Conservation (phyloP, 1,140 invertebrate species). For the Armadillidium nasatum region DNA sequence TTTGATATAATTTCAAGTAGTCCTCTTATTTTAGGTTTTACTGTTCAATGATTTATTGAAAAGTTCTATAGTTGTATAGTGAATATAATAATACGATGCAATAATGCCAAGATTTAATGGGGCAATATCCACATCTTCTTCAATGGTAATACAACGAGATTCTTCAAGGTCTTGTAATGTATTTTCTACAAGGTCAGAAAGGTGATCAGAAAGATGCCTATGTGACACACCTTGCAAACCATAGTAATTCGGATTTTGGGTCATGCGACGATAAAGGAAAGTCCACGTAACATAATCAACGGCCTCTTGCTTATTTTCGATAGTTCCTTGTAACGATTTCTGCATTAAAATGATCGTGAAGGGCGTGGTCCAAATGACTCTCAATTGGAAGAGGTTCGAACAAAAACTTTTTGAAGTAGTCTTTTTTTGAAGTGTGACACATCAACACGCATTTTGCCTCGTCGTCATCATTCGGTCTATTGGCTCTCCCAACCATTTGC, state of each 20-base stretch:
- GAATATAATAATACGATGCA: constrained; percentile 99
- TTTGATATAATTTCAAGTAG: constrained; percentile 96
- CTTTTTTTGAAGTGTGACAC: constrained; percentile 96
- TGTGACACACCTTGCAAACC: constrained; percentile 95
- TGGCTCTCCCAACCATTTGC: constrained; percentile 93
- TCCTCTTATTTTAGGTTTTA: constrained; percentile 96
- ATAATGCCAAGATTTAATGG: constrained; percentile 99
- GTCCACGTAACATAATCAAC: constrained; percentile 99
- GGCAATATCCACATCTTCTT: constrained; percentile 95
- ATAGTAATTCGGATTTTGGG: constrained; percentile 99
- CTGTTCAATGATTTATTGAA: constrained; percentile 94
- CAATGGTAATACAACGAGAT: constrained; percentile 95
- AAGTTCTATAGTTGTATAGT: constrained; percentile 97
- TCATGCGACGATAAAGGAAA: constrained; percentile 91
- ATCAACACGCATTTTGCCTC: constrained; percentile 94
- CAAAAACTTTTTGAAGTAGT: constrained; percentile 98
- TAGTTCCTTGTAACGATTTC: constrained; percentile 99
- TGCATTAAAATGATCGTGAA: constrained; percentile 99
- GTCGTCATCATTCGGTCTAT: constrained; percentile 82
- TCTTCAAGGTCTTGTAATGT: constrained; percentile 93
- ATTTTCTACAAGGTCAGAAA: constrained; percentile 96
- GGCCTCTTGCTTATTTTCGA: constrained; percentile 99
- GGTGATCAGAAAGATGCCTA: constrained; percentile 93
- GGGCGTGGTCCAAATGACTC: constrained; percentile 90
- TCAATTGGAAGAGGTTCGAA: constrained; percentile 88